Base-by-base conservation (phyloP, 2,113 vertebrate species). In the Macrotus californicus region DNA sequence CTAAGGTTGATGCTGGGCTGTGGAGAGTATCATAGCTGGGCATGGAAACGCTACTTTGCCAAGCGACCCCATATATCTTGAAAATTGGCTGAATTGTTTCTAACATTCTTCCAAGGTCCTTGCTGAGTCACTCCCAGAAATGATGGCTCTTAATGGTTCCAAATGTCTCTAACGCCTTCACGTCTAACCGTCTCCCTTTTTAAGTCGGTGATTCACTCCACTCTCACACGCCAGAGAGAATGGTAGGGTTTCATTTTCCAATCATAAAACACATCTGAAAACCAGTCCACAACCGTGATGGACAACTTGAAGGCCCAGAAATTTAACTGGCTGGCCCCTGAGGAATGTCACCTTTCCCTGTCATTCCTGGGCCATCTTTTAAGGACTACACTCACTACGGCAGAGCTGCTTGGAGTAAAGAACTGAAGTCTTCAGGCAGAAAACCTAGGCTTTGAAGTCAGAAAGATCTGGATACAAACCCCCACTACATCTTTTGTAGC, bases 101-200 rank as follows among this genome's bases (percentile, higher is more conserved):
- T 96, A 97, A 96, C 96, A 96, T 83, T 94, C 95, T 94, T 92
- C 96, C 96, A 94, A 95, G 96, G 97, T 96, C 95, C 92, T 96
- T 15, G 29, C 93, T 92, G 92, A 97, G 96, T 97, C 96, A 96
- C 95, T 92, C 48, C 90, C 88, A 54, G 50, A 96, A 97, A 95
- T 96, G 97, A 97, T 97, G 91, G 94, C 88, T 94, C 96, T 81
- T 96, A 94, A 94, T 95, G 94, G 87, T 34, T 85, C 84, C 0
- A 8, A 94, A 94, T 92, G 86, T 76, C 96, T 94, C 90, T 69
- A 85, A 92, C 81, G 89, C 91, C 39, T 67, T 88, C 24, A 3
- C 70, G 67, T 85, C 87, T 86, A 52, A 46, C 94, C 92, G 76
- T 76, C 94, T 96, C 73, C 93, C 95, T 85, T 70, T 95, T 89